Percentiles rank a stretch among this genome's conserved stretches.
Evolutionary conservation across 2,888 invertebrate species (phyloP).

Genomic region (Baccha elongata): DNA sequence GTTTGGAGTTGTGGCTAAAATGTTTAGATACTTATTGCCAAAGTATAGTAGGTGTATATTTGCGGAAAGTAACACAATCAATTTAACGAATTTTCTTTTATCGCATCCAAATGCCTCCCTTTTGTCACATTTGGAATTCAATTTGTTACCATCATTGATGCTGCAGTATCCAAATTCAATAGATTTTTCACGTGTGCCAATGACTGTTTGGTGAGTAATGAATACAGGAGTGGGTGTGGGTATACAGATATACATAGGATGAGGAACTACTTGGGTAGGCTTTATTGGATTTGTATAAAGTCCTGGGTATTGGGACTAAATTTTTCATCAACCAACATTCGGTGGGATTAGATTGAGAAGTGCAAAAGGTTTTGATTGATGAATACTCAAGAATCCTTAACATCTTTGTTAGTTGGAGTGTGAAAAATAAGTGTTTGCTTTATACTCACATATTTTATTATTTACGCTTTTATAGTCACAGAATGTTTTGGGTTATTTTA

Average conservation of each 20-base stretch:
- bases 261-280: not conserved
- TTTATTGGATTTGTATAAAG: constrained; percentile 7
- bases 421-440: not conserved
- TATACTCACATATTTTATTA: not conserved
- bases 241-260: not conserved
- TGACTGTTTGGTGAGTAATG: constrained; percentile 7
- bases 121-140: not conserved
- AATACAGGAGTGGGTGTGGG: not conserved
- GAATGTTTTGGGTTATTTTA: not conserved
- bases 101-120: not conserved
- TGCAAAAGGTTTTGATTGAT: constrained; percentile 10
- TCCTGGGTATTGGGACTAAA: not conserved
- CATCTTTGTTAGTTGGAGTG: not conserved
- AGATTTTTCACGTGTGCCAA: constrained; percentile 1
- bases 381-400: constrained; percentile 7
- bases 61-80: constrained; percentile 41
- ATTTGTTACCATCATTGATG: constrained; percentile 1
- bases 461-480: not conserved
- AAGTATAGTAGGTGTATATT: too few species aligned
- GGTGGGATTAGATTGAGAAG: not conserved
- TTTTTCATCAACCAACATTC: not conserved
- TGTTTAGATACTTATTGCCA: not conserved
- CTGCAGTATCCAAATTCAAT: constrained; percentile 8
- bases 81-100: constrained; percentile 14
- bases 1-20: constrained; percentile 6